Percentiles rank a stretch among this genome's conserved stretches.
phyloP scores from a whole-genome alignment of 2,888 invertebrate species.

The Unio delphinus region DNA sequence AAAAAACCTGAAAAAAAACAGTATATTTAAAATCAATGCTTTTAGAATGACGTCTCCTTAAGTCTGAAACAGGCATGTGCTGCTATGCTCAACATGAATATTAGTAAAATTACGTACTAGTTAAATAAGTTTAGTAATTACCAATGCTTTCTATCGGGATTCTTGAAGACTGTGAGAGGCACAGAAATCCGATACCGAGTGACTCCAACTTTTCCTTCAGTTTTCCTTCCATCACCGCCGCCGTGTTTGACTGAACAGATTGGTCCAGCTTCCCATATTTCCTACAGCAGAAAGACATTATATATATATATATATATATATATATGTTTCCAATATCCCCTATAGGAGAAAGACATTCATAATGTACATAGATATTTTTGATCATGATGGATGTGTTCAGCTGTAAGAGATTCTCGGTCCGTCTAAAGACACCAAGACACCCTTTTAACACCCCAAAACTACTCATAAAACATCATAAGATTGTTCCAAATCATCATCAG shows the following conservation, averaged over 20 bases:
- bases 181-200: slow-evolving; percentile 57
- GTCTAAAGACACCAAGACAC: too few species aligned
- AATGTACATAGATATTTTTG: too few species aligned
- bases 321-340: slow-evolving; percentile 7
- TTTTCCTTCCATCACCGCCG: slow-evolving; percentile 64
- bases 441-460: too few species aligned
- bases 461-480: too few species aligned
- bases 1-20: too few species aligned
- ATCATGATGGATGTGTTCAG: too few species aligned
- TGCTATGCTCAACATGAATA: too few species aligned
- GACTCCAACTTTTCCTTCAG: slow-evolving; percentile 65
- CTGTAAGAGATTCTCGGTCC: too few species aligned
- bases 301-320: not conserved
- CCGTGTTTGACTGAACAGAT: slow-evolving; percentile 23
- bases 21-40: too few species aligned
- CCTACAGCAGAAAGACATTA: slow-evolving; percentile 2
- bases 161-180: slow-evolving; percentile 45
- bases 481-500: too few species aligned
- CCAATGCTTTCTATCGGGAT: slow-evolving; percentile 27
- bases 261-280: slow-evolving; percentile 4
- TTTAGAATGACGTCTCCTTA: too few species aligned
- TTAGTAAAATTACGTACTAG: not conserved
- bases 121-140: slow-evolving; percentile 19
- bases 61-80: too few species aligned
- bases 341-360: slow-evolving; percentile 1